Conservation (phyloP, 2,888 invertebrate species). For the Gastrophysa polygoni region DNA sequence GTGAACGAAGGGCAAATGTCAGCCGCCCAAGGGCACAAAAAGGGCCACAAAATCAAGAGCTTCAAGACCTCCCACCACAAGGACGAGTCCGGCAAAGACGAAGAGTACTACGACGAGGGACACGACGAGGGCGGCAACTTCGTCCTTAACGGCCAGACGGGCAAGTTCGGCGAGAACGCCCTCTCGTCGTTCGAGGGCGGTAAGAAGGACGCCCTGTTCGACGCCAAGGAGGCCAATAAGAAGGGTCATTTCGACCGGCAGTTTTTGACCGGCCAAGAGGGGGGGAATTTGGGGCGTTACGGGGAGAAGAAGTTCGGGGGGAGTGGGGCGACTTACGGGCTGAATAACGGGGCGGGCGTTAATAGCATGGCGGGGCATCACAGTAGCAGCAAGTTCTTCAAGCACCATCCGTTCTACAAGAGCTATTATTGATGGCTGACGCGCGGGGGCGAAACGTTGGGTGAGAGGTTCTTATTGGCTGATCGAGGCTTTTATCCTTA, state of each 20-base stretch:
- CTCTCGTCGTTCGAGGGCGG: constrained; percentile 61
- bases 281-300: constrained; percentile 66
- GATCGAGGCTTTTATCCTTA: too few relatives aligned
- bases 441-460: too few relatives aligned
- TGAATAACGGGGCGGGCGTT: constrained; percentile 66
- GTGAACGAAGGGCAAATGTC: constrained; percentile 64
- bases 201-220: constrained; percentile 64
- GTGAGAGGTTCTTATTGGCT: too few relatives aligned
- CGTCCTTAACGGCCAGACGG: constrained; percentile 63
- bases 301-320: constrained; percentile 65
- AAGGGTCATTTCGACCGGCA: constrained; percentile 65
- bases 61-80: constrained; percentile 70
- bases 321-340: constrained; percentile 63
- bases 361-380: constrained; percentile 67
- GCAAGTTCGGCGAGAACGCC: constrained; percentile 65
- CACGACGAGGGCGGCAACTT: constrained; percentile 68
- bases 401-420: constrained; percentile 61
- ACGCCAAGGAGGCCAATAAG: constrained; percentile 63
- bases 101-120: constrained; percentile 69
- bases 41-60: constrained; percentile 70
- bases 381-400: constrained; percentile 64
- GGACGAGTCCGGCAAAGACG: constrained; percentile 69
- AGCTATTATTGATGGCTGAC: constrained; percentile 32
- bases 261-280: constrained; percentile 64
- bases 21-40: constrained; percentile 66